Conservation (phyloP, 2,888 invertebrate genomes). For the Pantelozetes paolii region DNA sequence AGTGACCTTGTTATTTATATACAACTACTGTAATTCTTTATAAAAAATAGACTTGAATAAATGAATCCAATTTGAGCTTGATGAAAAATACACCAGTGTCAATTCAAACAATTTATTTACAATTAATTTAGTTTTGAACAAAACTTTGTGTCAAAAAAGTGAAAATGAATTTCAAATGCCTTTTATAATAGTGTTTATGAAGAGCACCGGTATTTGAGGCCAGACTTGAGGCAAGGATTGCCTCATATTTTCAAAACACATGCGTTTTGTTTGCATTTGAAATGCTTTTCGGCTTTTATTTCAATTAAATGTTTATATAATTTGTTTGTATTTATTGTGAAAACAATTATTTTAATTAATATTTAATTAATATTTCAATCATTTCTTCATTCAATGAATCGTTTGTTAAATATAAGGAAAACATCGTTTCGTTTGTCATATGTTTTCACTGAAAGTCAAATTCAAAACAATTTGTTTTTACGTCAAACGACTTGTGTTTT, state of each 20-base stretch:
- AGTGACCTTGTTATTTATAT: no score
- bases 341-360: not conserved
- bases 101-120: no score
- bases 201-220: not conserved
- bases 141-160: no score
- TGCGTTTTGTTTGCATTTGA: not conserved
- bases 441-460: not conserved
- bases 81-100: no score
- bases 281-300: not conserved
- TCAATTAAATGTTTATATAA: not conserved
- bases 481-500: not conserved
- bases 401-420: not conserved
- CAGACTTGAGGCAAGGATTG: slow-evolving; percentile 4
- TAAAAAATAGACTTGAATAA: no score
- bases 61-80: no score
- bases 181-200: no score
- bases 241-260: slow-evolving; percentile 35
- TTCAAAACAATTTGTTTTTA: slow-evolving; percentile 13
- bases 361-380: not conserved
- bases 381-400: slow-evolving; percentile 15
- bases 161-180: no score
- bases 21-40: no score
- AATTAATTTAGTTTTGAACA: no score
- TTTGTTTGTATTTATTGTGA: not conserved
- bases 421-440: slow-evolving; percentile 9